phyloP scores from a whole-genome alignment of 2,113 vertebrate genomes.

The Poecile atricapillus region DNA sequence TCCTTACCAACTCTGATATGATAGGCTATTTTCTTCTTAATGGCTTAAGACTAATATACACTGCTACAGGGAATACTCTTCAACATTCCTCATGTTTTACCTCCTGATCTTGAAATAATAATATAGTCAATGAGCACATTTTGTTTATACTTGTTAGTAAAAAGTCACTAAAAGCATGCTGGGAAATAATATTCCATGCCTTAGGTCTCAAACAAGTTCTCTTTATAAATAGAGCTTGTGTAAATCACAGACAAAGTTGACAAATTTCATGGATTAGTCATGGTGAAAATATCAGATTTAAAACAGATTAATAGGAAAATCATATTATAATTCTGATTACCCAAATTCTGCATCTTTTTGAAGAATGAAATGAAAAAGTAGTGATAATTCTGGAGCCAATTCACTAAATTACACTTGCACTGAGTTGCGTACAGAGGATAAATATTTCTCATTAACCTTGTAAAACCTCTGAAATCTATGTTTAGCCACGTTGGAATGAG shows the following conservation, averaged over 20 bases:
- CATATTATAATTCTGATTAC: constrained; percentile 52
- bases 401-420: neutral
- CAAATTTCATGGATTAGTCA: constrained; percentile 77
- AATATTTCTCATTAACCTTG: neutral
- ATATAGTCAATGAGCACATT: constrained; percentile 20
- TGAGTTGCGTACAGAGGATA: neutral
- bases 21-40: constrained; percentile 50
- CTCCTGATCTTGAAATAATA: constrained; percentile 51
- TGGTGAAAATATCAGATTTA: constrained; percentile 71
- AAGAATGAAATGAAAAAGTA: constrained; percentile 5
- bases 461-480: neutral
- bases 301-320: constrained; percentile 71
- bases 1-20: constrained; percentile 50
- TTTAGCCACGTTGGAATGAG: neutral
- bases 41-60: constrained; percentile 33
- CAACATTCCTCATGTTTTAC: constrained; percentile 33
- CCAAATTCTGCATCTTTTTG: constrained; percentile 31
- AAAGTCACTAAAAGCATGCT: constrained; percentile 52
- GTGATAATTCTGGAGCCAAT: neutral
- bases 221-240: constrained; percentile 62
- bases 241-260: constrained; percentile 71
- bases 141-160: constrained; percentile 57
- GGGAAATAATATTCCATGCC: constrained; percentile 54
- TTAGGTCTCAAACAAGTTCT: constrained; percentile 51
- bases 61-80: constrained; percentile 16